These are phyloP conservation scores for Rhinoraja longicauda DNA, from an alignment of 2,797 vertebrate genomes.

Conservation along the genomic window DNA sequence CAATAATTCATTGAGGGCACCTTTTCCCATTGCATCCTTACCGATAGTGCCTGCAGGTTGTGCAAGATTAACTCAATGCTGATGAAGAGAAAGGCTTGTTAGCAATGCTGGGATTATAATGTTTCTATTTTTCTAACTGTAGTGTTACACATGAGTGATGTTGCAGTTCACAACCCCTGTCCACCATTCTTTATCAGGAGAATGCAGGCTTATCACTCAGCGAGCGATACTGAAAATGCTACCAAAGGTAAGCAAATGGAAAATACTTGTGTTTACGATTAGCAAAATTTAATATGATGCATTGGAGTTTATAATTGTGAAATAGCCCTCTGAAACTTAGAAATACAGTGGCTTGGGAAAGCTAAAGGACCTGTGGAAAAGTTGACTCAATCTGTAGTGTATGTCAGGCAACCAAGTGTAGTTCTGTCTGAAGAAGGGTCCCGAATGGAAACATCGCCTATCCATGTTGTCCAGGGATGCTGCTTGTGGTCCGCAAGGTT, in stretches of 20 bases:
- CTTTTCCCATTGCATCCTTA: neutral
- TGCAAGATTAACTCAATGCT: neutral
- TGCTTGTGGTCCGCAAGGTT: too few relatives aligned
- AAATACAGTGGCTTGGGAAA: too few relatives aligned
- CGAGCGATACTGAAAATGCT: neutral
- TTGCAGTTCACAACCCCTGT: neutral
- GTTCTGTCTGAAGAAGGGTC: too few relatives aligned
- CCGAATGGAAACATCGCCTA: too few relatives aligned
- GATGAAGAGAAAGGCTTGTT: neutral
- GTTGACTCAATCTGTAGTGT: too few relatives aligned
- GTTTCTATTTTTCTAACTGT: neutral
- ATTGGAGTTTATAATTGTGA: neutral
- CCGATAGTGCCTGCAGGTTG: neutral
- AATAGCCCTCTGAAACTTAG: neutral
- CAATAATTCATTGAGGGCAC: neutral
- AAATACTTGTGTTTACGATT: neutral
- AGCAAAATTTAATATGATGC: neutral
- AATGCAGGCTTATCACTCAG: neutral
- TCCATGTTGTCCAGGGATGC: too few relatives aligned
- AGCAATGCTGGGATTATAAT: neutral
- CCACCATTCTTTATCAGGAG: neutral
- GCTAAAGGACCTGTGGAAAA: too few relatives aligned
- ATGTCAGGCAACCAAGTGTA: too few relatives aligned
- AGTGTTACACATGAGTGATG: neutral
- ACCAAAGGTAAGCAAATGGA: neutral